These are phyloP conservation scores for Conchocele bisecta DNA, from an alignment of 2,888 invertebrate species.

Conservation along the genomic window DNA sequence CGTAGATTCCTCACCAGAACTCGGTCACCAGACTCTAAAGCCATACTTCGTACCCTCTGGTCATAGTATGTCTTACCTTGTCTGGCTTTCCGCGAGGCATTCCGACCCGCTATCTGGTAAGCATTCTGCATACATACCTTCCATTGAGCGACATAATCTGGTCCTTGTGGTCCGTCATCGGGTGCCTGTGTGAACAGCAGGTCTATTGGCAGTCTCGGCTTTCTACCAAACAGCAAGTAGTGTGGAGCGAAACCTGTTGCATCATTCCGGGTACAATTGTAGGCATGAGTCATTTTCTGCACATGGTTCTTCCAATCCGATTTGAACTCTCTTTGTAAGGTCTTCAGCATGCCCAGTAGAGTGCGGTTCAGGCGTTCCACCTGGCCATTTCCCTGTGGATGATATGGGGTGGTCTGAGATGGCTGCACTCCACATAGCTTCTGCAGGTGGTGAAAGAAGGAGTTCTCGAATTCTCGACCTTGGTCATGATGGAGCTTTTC, in stretches of 20 bases:
- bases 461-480: conserved; percentile 29
- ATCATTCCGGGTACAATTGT: conserved; percentile 29
- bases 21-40: background rate
- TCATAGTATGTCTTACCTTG: conserved; percentile 9
- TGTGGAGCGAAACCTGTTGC: conserved; percentile 11
- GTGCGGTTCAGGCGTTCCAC: conserved; percentile 21
- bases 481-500: conserved; percentile 22
- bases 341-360: conserved; percentile 26
- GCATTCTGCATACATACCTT: conserved; percentile 15
- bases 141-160: conserved; percentile 21
- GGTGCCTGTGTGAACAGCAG: conserved; percentile 1
- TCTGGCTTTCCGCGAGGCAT: background rate
- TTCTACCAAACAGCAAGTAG: conserved; percentile 17
- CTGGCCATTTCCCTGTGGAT: conserved; percentile 29
- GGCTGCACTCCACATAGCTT: conserved; percentile 11
- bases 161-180: no score
- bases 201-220: conserved; percentile 23
- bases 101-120: conserved; percentile 1
- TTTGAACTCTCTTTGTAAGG: conserved; percentile 17
- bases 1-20: background rate
- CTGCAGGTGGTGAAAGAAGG: background rate
- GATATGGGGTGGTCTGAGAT: conserved; percentile 25
- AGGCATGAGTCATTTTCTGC: conserved; percentile 21
- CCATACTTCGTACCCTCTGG: background rate
- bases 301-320: conserved; percentile 28